Base-by-base conservation (phyloP, 2,113 vertebrate genomes). In the Natator depressus region DNA sequence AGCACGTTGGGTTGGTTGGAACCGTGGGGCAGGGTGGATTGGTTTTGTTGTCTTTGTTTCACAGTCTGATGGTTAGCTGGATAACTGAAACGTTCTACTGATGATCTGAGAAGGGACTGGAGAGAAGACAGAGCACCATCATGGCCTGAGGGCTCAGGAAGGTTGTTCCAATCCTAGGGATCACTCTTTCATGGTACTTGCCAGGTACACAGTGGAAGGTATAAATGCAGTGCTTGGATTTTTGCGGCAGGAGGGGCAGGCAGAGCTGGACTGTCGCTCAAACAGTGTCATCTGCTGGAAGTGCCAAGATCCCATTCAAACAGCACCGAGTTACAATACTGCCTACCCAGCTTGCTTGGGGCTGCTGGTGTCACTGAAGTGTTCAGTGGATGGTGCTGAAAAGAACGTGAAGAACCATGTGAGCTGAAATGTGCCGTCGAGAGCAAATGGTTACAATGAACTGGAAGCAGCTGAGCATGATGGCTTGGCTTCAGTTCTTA, bases 361-460 rank as follows among this genome's bases (percentile, higher is more conserved):
- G 10, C 10, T 47, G 69, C 38, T 1, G 14, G 54, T 2, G 0
- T 76, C 81, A 27, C 72, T 89, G 59, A 16, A 47, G 2, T 35
- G 51, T 50, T 51, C 53, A 10, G 0, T 10, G 50, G 17, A 1
- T 42, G 46, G 9, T 47, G 82, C 35, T 53, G 84, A 47, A 46
- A 75, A 49, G 69, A 17, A 2, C 20, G 46, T 1, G 1, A 42
- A 31, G 35, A 38, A 29, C 6, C n/a, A 4, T 11, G 13, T 38
- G 65, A 69, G 42, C 89, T 6, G 17, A 0, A 1, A 0, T 91
- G 82, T 76, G 51, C 80, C 24, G 29, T 86, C 57, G 53, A 3
- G 59, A 19, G 10, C 1, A 22, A 1, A 0, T 0, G 0, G 47
- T 55, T 1, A 0, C 50, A 2, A 3, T 24, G 47, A 2, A 2